Base-by-base conservation (phyloP, 2,113 vertebrate genomes). In the Rutilus rutilus region DNA sequence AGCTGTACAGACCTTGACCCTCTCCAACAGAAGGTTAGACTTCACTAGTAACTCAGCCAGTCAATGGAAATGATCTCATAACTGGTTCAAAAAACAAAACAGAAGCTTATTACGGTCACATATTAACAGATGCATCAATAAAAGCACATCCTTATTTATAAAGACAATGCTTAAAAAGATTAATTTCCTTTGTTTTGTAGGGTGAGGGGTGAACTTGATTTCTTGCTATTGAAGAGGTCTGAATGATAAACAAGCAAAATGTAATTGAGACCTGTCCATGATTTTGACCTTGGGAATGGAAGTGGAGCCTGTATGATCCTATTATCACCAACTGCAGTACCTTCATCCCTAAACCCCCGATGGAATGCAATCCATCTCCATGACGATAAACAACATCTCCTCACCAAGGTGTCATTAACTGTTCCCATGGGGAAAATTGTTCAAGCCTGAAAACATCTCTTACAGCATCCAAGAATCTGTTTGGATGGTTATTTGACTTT, bases 301-400 rank as follows among this genome's bases (percentile, higher is more conserved):
- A 47, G 78, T n/a, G 47, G 8, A 80, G 65, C 59, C 39, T 19
- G 5, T 54, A 27, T 23, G 54, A 84, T 84, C 64, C 75, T 33
- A 71, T 79, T 42, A 84, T 42, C 86, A 50, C n/a, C 57, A 9
- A 45, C 30, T 62, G 33, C 52, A 50, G 30, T 23, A 17, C 62
- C 30, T 69, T 62, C 52, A 27, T 80, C 36, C 17, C 60, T 21
- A 59, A 79, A 39, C 30, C 84, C 82, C 77, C 76, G 42, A 42
- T 47, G 77, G 77, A 65, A 67, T 45, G 27, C 39, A 42, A 45
- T 71, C 42, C 2, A 23, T 87, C 67, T n/a, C 62, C 54, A 84
- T 85, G 77, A 85, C 75, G n/a, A 85, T 27, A 87, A 64, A 65
- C 62, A 45, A 45, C 59, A 64, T 47, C 36, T 64, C 59, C 45